Evolutionary conservation across 2,797 vertebrate genomes (phyloP).

Genomic region (Lepidocolaptes lacrymiger): DNA sequence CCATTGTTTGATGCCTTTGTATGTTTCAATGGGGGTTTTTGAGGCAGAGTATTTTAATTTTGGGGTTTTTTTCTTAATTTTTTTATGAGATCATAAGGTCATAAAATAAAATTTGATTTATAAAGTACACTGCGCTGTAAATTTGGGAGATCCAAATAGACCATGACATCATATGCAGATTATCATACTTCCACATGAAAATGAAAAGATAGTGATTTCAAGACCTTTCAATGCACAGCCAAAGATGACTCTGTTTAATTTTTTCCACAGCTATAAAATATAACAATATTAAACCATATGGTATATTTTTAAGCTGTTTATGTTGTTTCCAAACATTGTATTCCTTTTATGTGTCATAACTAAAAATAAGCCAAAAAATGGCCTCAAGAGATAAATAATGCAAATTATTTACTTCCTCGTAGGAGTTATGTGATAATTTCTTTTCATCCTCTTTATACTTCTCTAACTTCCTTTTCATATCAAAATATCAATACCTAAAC

Average conservation of each 20-base stretch:
- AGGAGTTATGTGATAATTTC: not conserved
- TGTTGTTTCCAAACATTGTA: not conserved
- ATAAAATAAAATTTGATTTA: not conserved
- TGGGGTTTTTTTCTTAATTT: not conserved
- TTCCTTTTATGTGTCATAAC: not conserved
- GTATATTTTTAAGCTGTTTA: not conserved
- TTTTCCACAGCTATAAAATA: not conserved
- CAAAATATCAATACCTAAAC: not conserved
- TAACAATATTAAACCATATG: not conserved
- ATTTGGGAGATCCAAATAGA: not conserved
- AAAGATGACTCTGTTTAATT: not conserved
- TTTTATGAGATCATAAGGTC: not conserved
- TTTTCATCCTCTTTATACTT: not conserved
- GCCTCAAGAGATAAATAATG: not conserved
- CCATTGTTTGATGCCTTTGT: not conserved
- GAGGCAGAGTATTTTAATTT: not conserved
- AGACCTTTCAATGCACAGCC: not conserved
- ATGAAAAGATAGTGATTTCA: not conserved
- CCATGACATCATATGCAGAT: not conserved
- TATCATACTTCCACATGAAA: not conserved
- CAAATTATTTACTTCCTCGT: not conserved
- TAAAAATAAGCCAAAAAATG: not conserved
- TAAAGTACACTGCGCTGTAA: not conserved
- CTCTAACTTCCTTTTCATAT: not conserved
- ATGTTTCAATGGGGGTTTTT: not conserved